Percentiles rank a stretch among this genome's conserved stretches.
Conservation (phyloP, 2,888 invertebrate genomes). For the Tenthredo mesomela region DNA sequence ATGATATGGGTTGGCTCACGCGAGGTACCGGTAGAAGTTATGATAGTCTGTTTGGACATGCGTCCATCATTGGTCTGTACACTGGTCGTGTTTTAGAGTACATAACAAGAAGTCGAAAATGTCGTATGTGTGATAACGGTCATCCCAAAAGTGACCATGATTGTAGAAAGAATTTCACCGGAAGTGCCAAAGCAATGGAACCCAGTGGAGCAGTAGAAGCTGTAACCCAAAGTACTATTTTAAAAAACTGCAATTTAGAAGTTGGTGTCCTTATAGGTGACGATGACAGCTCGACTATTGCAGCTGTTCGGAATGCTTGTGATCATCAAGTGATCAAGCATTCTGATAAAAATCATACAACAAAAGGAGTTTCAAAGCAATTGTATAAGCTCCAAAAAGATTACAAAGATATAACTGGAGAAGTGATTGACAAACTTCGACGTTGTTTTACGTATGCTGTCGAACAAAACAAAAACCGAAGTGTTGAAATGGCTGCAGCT, state of each 20-base stretch:
- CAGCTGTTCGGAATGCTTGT: conserved; percentile 52
- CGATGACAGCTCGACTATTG: conserved; percentile 58
- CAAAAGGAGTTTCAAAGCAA: conserved; percentile 37
- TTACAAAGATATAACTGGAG: conserved; percentile 30
- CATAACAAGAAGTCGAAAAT: conserved; percentile 61
- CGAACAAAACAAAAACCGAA: neutral
- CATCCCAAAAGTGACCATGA: conserved; percentile 57
- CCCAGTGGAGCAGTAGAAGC: conserved; percentile 60
- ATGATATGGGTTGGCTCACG: conserved; percentile 64
- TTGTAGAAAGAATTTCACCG: conserved; percentile 62
- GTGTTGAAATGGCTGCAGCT: neutral
- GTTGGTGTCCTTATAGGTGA: conserved; percentile 59
- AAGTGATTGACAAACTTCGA: neutral
- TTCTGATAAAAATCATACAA: conserved; percentile 55
- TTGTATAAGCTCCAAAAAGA: conserved; percentile 37
- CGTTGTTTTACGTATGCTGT: conserved; percentile 28
- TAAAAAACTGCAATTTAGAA: conserved; percentile 54
- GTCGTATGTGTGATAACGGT: conserved; percentile 60
- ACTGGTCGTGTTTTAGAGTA: conserved; percentile 60
- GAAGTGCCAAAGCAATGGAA: conserved; percentile 66
- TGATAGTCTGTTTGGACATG: conserved; percentile 63
- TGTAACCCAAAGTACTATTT: conserved; percentile 51
- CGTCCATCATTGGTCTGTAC: conserved; percentile 58
- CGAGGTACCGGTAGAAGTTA: conserved; percentile 61
- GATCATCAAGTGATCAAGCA: conserved; percentile 55